Evolutionary conservation across 2,888 invertebrate species (phyloP).

Genomic region (Teleogryllus oceanicus): DNA sequence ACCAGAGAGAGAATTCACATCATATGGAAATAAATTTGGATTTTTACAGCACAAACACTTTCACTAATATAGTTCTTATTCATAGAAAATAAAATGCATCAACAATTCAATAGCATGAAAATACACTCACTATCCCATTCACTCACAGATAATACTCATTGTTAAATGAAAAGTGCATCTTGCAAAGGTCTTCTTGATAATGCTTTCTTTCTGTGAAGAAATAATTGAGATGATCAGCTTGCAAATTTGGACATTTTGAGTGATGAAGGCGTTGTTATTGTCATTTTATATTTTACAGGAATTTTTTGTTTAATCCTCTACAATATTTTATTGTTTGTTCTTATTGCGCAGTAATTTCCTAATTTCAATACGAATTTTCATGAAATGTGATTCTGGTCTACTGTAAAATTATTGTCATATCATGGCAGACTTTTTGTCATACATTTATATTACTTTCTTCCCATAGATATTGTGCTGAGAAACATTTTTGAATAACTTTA

Average conservation of each 20-base stretch:
- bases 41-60: conserved; percentile 7
- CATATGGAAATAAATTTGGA: conserved; percentile 18
- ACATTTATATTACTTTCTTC: not conserved
- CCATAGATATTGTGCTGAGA: not conserved
- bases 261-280: not conserved
- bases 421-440: conserved; percentile 29
- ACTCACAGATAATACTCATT: not conserved
- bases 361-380: not conserved
- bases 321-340: no score
- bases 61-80: conserved; percentile 1
- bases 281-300: conserved; percentile 22
- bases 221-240: not conserved
- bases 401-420: conserved; percentile 33
- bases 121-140: not conserved
- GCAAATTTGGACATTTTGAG: not conserved
- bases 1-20: not conserved
- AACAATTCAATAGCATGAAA: not conserved
- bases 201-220: not conserved
- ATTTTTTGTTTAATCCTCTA: not conserved
- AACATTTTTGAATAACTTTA: not conserved
- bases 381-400: not conserved
- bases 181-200: not conserved
- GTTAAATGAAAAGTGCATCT: not conserved
- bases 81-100: conserved; percentile 1
- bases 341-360: not conserved